Conservation (phyloP, 2,797 vertebrate species). For the Microctenopoma steveboyesi region DNA sequence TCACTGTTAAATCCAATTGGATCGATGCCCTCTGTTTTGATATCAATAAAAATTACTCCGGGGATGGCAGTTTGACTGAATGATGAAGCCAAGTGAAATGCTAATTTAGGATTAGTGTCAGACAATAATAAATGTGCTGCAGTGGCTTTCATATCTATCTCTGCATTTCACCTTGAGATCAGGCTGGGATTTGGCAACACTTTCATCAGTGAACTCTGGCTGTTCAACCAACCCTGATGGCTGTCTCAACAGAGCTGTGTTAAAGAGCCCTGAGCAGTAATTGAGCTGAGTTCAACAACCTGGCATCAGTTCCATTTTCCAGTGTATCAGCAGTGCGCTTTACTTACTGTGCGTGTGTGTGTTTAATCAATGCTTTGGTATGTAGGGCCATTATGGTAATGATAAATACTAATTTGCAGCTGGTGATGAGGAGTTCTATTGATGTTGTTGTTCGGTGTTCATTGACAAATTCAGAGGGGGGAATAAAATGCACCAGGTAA, state of each 20-base stretch:
- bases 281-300: slow-evolving; percentile 60
- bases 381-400: slow-evolving; percentile 66
- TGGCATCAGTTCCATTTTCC: slow-evolving; percentile 50
- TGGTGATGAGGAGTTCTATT: slow-evolving; percentile 54
- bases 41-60: slow-evolving; percentile 67
- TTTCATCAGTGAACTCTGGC: slow-evolving; percentile 64
- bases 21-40: slow-evolving; percentile 72
- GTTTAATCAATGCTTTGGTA: slow-evolving; percentile 63
- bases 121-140: slow-evolving; percentile 69
- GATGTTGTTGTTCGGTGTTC: slow-evolving; percentile 45
- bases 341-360: slow-evolving; percentile 48
- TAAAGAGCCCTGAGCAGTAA: slow-evolving; percentile 64
- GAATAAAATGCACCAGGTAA: slow-evolving; percentile 46
- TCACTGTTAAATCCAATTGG: slow-evolving; percentile 66
- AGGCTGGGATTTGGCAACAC: slow-evolving; percentile 60
- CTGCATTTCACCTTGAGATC: slow-evolving; percentile 74
- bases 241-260: slow-evolving; percentile 57
- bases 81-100: slow-evolving; percentile 76
- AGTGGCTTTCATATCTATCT: slow-evolving; percentile 72
- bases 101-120: slow-evolving; percentile 76
- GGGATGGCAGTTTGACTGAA: slow-evolving; percentile 67
- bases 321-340: slow-evolving; percentile 56
- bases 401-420: slow-evolving; percentile 63
- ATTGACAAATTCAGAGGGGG: slow-evolving; percentile 50
- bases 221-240: slow-evolving; percentile 62